These are phyloP conservation scores for Phalacrocorax aristotelis DNA, from an alignment of 2,113 vertebrate species.

Conservation along the genomic window DNA sequence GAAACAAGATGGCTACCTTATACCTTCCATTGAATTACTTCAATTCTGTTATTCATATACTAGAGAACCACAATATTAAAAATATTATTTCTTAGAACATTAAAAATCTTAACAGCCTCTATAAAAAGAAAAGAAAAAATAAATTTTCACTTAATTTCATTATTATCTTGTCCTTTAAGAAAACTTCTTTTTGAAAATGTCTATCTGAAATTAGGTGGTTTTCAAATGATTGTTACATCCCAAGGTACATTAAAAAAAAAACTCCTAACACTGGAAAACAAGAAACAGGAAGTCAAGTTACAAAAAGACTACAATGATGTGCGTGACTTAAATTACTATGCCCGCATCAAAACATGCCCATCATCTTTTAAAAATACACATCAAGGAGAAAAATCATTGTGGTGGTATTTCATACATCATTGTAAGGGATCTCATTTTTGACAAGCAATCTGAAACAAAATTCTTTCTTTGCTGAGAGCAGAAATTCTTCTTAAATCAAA, in stretches of 20 bases:
- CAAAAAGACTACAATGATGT: neutral
- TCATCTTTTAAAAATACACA: neutral
- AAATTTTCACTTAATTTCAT: neutral
- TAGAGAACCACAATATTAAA: neutral
- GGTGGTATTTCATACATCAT: neutral
- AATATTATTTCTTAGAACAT: neutral
- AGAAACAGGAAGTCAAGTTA: neutral
- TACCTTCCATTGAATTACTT: neutral
- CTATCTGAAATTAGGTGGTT: neutral
- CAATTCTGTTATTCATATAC: neutral
- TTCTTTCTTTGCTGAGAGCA: neutral
- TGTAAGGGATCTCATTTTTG: neutral
- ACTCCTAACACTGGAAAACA: neutral
- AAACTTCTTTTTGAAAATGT: neutral
- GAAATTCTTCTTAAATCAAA: neutral
- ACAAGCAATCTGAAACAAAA: neutral
- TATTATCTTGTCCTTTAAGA: neutral
- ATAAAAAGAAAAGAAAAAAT: neutral
- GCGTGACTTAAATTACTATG: neutral
- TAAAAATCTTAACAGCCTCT: neutral
- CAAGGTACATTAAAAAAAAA: neutral
- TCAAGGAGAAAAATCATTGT: neutral
- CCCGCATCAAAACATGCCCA: neutral
- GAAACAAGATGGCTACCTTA: neutral
- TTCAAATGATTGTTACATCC: neutral